A percentile compares a stretch with the other conserved stretches of the same genome.
Conservation (phyloP, 1,140 invertebrate genomes). For the Trinorchestia longiramus region DNA sequence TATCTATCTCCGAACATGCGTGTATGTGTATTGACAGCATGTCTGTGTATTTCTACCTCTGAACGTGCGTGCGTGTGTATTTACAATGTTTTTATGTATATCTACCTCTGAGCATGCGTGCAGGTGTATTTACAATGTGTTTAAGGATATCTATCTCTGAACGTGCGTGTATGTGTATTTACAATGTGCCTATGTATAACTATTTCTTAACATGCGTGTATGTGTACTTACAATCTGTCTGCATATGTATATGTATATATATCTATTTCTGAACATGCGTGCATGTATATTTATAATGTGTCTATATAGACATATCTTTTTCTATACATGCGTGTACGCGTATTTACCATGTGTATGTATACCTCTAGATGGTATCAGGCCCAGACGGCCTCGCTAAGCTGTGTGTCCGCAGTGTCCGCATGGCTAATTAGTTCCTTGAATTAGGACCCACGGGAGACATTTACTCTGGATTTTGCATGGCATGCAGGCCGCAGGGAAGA, state of each 20-base stretch:
- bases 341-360: neutral
- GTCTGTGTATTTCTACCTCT: too few relatives aligned
- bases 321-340: neutral
- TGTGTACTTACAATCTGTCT: neutral
- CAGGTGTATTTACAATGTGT: too few relatives aligned
- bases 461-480: neutral
- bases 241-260: neutral
- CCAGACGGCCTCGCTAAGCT: neutral
- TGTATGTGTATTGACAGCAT: too few relatives aligned
- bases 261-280: neutral
- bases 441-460: neutral
- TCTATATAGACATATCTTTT: neutral
- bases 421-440: conserved; percentile 28
- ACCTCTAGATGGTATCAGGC: neutral
- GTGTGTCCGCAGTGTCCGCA: neutral
- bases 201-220: neutral
- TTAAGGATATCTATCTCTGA: neutral
- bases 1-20: too few relatives aligned
- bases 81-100: too few relatives aligned
- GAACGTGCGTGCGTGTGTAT: too few relatives aligned
- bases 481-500: neutral
- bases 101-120: too few relatives aligned
- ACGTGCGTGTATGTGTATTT: neutral
- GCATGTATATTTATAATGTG: neutral
- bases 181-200: neutral